Percentiles rank a stretch among this genome's conserved stretches.
These are phyloP conservation scores for Quadroppia sp. DNA, from an alignment of 2,888 invertebrate genomes.

Conservation along the genomic window DNA sequence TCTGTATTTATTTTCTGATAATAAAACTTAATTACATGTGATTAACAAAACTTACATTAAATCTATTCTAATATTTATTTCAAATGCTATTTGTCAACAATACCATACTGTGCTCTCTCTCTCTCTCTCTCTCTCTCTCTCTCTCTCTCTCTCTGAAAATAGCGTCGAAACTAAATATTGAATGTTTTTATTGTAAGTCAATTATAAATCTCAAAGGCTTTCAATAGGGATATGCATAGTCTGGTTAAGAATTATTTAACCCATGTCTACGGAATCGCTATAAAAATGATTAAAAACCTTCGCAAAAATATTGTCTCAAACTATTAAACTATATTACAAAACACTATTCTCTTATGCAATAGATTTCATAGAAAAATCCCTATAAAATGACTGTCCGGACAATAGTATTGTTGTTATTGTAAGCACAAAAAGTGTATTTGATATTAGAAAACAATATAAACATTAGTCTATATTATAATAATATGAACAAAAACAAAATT, in stretches of 20 bases:
- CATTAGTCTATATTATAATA: not conserved
- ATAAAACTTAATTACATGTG: conserved; percentile 6
- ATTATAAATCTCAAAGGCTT: not conserved
- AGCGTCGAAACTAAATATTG: not conserved
- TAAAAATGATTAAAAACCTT: not conserved
- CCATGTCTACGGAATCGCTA: no score
- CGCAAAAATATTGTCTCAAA: not conserved
- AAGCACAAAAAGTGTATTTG: not conserved
- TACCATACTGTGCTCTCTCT: no score
- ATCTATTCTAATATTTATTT: not conserved
- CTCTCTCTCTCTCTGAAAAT: not conserved
- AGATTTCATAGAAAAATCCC: not conserved
- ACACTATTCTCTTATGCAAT: no score
- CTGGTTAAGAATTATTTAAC: not conserved
- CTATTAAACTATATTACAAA: not conserved
- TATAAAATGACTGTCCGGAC: not conserved
- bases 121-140: no score
- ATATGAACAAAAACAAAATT: not conserved
- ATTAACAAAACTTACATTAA: conserved; percentile 19
- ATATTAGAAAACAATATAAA: not conserved
- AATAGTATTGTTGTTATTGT: not conserved
- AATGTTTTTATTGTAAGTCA: not conserved
- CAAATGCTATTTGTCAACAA: not conserved
- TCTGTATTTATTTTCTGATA: not conserved
- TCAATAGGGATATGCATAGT: conserved; percentile 24